These are phyloP conservation scores for Myrmecobius fasciatus DNA, from an alignment of 2,113 vertebrate genomes.

Conservation along the genomic window DNA sequence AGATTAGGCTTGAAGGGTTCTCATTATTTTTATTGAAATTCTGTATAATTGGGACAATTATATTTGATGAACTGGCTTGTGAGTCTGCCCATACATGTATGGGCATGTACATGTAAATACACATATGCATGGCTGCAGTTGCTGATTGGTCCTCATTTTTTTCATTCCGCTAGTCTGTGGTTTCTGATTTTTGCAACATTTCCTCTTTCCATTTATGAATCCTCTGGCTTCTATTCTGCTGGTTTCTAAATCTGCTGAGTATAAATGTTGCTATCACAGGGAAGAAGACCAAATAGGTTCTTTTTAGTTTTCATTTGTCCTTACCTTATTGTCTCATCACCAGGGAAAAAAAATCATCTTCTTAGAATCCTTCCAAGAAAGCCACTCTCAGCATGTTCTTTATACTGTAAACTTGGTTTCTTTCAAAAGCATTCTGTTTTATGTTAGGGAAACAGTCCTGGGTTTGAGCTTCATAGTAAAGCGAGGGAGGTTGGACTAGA, in stretches of 20 bases:
- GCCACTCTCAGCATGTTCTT: rapidly evolving
- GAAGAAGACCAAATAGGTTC: neutral
- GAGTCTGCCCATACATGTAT: neutral
- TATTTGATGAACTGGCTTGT: neutral
- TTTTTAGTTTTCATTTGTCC: conserved; percentile 11
- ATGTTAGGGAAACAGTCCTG: rapidly evolving
- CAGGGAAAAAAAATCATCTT: neutral
- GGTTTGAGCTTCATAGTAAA: neutral
- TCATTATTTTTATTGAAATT: neutral
- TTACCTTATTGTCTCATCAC: conserved; percentile 48
- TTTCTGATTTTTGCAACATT: conserved; percentile 9
- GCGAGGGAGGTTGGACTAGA: neutral
- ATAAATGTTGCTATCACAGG: neutral
- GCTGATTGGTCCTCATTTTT: neutral
- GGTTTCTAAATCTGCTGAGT: conserved; percentile 38
- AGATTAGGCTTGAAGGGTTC: neutral
- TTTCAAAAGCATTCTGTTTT: neutral
- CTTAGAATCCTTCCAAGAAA: conserved; percentile 23
- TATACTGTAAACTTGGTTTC: neutral
- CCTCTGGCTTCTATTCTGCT: conserved; percentile 34
- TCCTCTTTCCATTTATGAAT: conserved; percentile 11
- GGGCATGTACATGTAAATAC: neutral
- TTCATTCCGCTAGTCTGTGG: neutral
- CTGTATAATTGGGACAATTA: neutral
- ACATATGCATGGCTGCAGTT: neutral